Base-by-base conservation (phyloP, 2,888 invertebrate species). In the Cantharis rustica region DNA sequence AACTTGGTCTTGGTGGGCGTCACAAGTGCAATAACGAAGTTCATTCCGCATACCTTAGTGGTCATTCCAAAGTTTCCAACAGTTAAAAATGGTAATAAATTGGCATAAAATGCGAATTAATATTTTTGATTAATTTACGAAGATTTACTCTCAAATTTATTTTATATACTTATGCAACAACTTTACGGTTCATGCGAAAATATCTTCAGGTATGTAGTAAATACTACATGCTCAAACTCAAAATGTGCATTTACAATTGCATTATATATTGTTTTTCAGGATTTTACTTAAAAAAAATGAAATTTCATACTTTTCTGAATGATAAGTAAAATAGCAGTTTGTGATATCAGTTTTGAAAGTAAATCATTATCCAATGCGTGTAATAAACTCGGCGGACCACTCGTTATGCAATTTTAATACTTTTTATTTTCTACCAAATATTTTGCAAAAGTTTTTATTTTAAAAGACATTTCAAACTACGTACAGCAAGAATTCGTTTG, bases 21-120 rank as follows among this genome's bases (percentile, higher is more conserved):
- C 64, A n/a, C n/a, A 66, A 66, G 64, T 66, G 64, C 64, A 66
- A 66, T 66, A 66, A 66, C 11, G 63, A 63, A 23, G 20, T 66
- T 66, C 23, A 23, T 20, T 66, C 64, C 64, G 64, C 64, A 66
- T 66, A 66, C 64, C 64, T 13, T 20, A 10, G 63, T 17, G 17
- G 64, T 20, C n/a, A 47, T 47, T 47, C 47, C 47, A 13, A 47
- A 47, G 7, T 47, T 47, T n/a, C 47, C 47, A n/a, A 47, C 47
- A 47, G 47, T 47, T 47, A 47, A 47, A 47, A 47, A 47, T 47
- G 11, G 47, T n/a, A n/a, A 47, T 47, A 47, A 47, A 47, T 47
- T 47, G 47, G 47, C n/a, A 47, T 47, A 47, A 47, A n/a, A 47
- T 9, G 47, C n/a, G 47, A 47, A 47, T 47, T 47, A 47, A 47